These are phyloP conservation scores for Tetragonula clypearis DNA, from an alignment of 1,140 invertebrate species.

Conservation along the genomic window DNA sequence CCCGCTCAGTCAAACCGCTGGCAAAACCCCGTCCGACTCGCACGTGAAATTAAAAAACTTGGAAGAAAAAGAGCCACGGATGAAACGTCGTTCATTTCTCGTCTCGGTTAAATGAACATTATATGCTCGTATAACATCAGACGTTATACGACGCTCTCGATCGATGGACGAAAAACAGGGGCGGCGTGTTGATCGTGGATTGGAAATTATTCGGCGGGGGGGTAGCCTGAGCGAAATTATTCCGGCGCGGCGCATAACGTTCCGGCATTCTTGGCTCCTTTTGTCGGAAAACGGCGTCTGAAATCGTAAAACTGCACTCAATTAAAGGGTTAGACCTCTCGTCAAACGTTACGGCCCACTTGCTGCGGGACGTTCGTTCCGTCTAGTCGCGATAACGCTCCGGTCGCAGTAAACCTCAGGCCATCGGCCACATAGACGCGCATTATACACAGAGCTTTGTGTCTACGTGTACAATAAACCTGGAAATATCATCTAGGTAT, in stretches of 20 bases:
- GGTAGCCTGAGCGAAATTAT: slow-evolving; percentile 33
- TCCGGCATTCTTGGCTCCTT: slow-evolving; percentile 51
- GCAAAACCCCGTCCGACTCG: too few relatives aligned
- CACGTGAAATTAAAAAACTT: neutral
- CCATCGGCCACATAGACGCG: neutral
- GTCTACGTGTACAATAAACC: slow-evolving; percentile 18
- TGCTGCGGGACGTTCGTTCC: slow-evolving; percentile 57
- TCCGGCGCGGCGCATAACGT: slow-evolving; percentile 46
- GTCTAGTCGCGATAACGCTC: slow-evolving; percentile 61
- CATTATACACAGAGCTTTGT: neutral
- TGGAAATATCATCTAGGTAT: neutral
- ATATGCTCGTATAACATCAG: too few relatives aligned
- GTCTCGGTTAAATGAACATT: neutral
- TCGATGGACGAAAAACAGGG: neutral
- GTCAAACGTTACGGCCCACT: slow-evolving; percentile 65
- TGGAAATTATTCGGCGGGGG: slow-evolving; percentile 26
- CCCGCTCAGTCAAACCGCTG: too few relatives aligned
- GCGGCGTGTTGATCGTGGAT: neutral
- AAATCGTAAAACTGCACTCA: slow-evolving; percentile 68
- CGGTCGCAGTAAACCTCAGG: slow-evolving; percentile 43
- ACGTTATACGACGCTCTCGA: neutral
- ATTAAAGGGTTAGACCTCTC: slow-evolving; percentile 67
- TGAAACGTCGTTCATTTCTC: neutral
- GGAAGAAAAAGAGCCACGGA: neutral
- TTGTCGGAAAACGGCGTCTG: slow-evolving; percentile 55